Percentiles rank a stretch among this genome's conserved stretches.
Evolutionary conservation across 2,113 vertebrate genomes (phyloP).

Genomic region (Brachyistius frenatus): DNA sequence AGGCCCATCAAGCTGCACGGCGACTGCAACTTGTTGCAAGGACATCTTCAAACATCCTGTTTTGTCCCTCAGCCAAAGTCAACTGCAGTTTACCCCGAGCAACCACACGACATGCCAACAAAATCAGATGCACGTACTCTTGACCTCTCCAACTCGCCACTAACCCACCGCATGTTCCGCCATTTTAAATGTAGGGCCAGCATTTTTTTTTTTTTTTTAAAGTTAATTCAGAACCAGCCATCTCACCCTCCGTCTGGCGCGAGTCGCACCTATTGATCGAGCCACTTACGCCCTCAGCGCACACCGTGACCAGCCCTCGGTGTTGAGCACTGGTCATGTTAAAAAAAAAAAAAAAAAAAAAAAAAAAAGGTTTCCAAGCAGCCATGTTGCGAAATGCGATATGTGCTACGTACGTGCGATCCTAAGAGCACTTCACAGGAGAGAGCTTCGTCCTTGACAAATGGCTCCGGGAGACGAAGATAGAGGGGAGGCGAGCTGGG

Average conservation of each 20-base stretch:
- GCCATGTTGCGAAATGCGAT: conserved; percentile 38
- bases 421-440: conserved; percentile 38
- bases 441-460: conserved; percentile 41
- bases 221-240: not conserved
- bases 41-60: conserved; percentile 59
- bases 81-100: not conserved
- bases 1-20: conserved; percentile 26
- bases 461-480: not conserved
- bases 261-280: conserved; percentile 33
- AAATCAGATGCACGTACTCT: not conserved
- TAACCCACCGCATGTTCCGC: not conserved
- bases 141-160: not conserved
- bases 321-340: conserved; percentile 12
- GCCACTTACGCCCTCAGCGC: conserved; percentile 1
- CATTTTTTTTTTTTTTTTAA: not conserved
- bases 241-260: not conserved
- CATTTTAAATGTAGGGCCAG: not conserved
- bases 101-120: conserved; percentile 3
- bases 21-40: conserved; percentile 47
- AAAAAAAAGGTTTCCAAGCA: conserved; percentile 2
- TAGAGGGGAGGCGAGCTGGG: not conserved
- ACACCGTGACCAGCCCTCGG: not conserved
- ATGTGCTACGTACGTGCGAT: conserved; percentile 35
- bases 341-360: no score
- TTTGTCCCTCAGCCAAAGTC: conserved; percentile 33